Conservation (phyloP, 2,797 vertebrate species). For the Sitta carolinensis region DNA sequence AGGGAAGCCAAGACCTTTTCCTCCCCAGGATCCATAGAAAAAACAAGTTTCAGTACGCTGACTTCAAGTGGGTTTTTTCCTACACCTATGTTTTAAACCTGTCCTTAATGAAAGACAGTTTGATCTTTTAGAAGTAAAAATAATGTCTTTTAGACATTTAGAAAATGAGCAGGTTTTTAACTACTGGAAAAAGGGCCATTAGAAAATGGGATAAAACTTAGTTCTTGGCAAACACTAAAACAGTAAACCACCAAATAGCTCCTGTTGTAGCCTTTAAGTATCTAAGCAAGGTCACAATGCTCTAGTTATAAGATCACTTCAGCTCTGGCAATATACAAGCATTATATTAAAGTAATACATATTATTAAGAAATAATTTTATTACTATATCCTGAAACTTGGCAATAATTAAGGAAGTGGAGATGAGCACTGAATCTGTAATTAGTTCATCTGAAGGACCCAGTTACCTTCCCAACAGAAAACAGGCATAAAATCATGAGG, state of each 20-base stretch:
- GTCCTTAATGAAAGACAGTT: neutral
- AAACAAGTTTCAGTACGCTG: fast-evolving
- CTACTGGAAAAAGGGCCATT: neutral
- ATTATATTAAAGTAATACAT: neutral
- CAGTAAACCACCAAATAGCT: neutral
- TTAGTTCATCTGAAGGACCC: neutral
- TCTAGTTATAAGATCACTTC: neutral
- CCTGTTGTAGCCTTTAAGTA: neutral
- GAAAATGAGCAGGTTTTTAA: neutral
- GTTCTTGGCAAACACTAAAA: neutral
- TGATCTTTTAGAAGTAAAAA: neutral
- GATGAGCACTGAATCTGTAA: neutral
- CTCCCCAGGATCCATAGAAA: fast-evolving
- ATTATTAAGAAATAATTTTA: neutral
- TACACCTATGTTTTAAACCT: neutral
- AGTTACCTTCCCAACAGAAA: neutral
- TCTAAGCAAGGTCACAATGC: neutral
- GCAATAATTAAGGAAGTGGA: neutral
- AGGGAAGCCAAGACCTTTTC: neutral
- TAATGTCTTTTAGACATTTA: neutral
- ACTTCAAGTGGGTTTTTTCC: neutral
- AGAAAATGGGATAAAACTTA: neutral
- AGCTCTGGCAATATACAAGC: neutral
- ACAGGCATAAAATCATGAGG: neutral
- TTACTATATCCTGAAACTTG: neutral